phyloP scores from a whole-genome alignment of 2,113 vertebrate species.

The Microcebus murinus region DNA sequence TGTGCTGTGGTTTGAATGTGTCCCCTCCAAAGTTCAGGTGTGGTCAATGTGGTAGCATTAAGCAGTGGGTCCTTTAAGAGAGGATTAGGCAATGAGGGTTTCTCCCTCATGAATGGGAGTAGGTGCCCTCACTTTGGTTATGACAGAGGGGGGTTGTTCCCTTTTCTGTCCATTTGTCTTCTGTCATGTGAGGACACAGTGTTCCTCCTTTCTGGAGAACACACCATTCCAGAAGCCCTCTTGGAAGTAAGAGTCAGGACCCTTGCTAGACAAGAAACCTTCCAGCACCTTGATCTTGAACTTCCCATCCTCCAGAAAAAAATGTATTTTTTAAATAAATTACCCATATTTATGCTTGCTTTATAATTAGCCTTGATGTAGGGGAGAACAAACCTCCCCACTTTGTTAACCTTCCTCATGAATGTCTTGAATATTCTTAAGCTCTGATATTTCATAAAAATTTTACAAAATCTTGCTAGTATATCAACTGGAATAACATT shows the following conservation, averaged over 20 bases:
- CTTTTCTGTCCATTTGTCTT: neutral
- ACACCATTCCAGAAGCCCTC: neutral
- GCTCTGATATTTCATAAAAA: neutral
- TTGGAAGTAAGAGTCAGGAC: neutral
- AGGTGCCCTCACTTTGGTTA: neutral
- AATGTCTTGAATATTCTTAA: neutral
- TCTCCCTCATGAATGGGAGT: neutral
- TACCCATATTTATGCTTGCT: neutral
- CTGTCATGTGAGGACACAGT: neutral
- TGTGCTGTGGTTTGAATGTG: neutral
- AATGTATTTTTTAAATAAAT: neutral
- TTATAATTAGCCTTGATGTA: neutral
- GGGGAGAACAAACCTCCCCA: neutral
- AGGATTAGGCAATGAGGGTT: neutral
- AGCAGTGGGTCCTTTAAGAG: neutral
- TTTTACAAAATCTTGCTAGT: neutral
- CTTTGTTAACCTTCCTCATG: neutral
- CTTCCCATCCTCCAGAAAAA: neutral
- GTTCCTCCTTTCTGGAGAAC: neutral
- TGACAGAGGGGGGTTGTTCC: neutral
- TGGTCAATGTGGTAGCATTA: neutral
- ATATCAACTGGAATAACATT: neutral
- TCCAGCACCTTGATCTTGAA: neutral
- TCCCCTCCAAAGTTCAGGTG: neutral
- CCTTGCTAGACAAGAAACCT: neutral